A percentile compares a stretch with the other conserved stretches of the same genome.
Evolutionary conservation across 2,888 invertebrate species (phyloP).

Genomic region (Minunthozetes semirufus): DNA sequence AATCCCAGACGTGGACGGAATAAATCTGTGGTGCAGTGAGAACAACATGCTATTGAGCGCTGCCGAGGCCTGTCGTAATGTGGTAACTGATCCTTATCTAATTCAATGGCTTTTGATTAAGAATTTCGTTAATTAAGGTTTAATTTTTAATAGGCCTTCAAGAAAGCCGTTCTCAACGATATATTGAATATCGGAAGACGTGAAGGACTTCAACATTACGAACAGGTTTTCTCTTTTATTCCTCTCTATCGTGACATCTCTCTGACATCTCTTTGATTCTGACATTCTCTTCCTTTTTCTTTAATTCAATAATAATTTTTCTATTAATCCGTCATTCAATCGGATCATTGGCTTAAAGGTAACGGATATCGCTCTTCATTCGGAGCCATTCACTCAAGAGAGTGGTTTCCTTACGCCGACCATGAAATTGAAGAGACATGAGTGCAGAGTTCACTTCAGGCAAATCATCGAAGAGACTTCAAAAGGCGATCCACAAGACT

Average conservation of each 20-base stretch:
- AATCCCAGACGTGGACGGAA: constrained; percentile 36
- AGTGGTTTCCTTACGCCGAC: constrained; percentile 94
- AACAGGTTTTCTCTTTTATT: constrained; percentile 33
- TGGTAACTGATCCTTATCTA: constrained; percentile 30
- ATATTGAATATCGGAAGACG: constrained; percentile 35
- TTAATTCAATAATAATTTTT: neutral
- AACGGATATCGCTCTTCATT: constrained; percentile 87
- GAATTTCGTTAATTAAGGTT: neutral
- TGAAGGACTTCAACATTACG: constrained; percentile 15
- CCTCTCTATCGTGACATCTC: constrained; percentile 9
- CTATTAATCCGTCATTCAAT: no score
- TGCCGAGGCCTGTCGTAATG: constrained; percentile 36
- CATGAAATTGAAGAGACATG: constrained; percentile 86
- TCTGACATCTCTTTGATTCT: no score
- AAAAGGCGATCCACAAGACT: neutral
- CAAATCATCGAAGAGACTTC: constrained; percentile 87
- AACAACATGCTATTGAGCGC: constrained; percentile 34
- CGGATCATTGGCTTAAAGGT: constrained; percentile 58
- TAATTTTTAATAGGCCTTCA: constrained; percentile 28
- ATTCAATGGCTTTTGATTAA: neutral
- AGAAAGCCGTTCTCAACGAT: constrained; percentile 33
- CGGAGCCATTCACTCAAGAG: constrained; percentile 92
- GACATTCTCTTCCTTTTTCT: no score
- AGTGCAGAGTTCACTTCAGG: constrained; percentile 81
- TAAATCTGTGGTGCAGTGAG: constrained; percentile 36